Conservation (phyloP, 2,888 invertebrate genomes). For the Pristionchus exspectatus region DNA sequence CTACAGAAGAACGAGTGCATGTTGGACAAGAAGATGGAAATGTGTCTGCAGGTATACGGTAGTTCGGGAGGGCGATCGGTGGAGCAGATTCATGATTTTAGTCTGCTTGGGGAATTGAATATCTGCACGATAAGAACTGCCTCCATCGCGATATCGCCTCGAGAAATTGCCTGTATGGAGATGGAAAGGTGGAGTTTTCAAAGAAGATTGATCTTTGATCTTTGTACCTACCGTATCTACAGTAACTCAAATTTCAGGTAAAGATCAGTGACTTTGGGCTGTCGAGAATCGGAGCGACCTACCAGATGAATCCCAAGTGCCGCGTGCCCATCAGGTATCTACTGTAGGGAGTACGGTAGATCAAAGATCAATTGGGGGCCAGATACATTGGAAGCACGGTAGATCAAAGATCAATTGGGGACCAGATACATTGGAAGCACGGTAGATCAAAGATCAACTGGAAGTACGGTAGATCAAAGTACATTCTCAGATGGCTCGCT, state of each 20-base stretch:
- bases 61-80: neutral
- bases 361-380: no score
- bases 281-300: constrained; percentile 55
- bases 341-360: neutral
- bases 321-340: constrained; percentile 57
- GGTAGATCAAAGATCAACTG: no score
- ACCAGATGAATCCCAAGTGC: constrained; percentile 54
- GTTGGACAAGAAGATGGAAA: constrained; percentile 53
- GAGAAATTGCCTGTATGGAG: constrained; percentile 64
- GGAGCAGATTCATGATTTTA: constrained; percentile 12
- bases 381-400: neutral
- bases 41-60: constrained; percentile 48
- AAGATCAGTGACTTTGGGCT: constrained; percentile 67
- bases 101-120: constrained; percentile 67
- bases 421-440: no score
- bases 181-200: constrained; percentile 55
- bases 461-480: neutral
- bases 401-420: no score
- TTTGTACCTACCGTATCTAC: no score
- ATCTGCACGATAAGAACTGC: constrained; percentile 62
- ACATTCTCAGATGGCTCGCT: constrained; percentile 54
- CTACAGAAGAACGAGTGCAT: constrained; percentile 47
- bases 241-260: constrained; percentile 56
- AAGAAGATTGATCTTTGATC: neutral
- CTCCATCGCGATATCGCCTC: constrained; percentile 67